These are phyloP conservation scores for Lordiphosa andalusiaca DNA, from an alignment of 2,888 invertebrate genomes.

Conservation along the genomic window DNA sequence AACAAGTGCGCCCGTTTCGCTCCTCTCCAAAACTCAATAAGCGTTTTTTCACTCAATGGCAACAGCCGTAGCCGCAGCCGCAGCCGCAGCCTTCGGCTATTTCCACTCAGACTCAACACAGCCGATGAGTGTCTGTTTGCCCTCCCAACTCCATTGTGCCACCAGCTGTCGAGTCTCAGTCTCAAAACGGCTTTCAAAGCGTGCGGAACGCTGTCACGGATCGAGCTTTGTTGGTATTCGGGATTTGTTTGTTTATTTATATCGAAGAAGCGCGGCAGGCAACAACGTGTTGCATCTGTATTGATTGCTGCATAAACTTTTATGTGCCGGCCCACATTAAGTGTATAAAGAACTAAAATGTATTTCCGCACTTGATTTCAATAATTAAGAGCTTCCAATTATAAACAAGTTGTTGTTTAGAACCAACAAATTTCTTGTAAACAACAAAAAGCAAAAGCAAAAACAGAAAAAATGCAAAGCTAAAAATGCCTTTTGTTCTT, in stretches of 20 bases:
- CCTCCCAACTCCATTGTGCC: slow-evolving; percentile 24
- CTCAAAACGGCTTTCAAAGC: slow-evolving; percentile 77
- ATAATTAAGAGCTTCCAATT: slow-evolving; percentile 24
- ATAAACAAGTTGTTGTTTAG: slow-evolving; percentile 50
- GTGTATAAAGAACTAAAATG: slow-evolving; percentile 36
- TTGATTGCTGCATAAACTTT: slow-evolving; percentile 31
- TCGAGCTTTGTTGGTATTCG: slow-evolving; percentile 7
- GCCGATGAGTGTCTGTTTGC: background rate
- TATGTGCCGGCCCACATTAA: slow-evolving; percentile 18
- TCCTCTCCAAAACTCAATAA: slow-evolving; percentile 14
- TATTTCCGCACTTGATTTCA: slow-evolving; percentile 56
- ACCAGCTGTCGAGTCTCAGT: slow-evolving; percentile 64
- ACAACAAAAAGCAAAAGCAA: slow-evolving; percentile 30
- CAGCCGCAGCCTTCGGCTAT: background rate
- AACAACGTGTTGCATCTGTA: slow-evolving; percentile 65
- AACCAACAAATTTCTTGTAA: slow-evolving; percentile 36
- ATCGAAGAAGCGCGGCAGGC: slow-evolving; percentile 38
- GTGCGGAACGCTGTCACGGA: slow-evolving; percentile 47
- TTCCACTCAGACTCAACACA: slow-evolving; percentile 8
- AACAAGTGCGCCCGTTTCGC: slow-evolving; percentile 16
- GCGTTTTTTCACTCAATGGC: slow-evolving; percentile 16
- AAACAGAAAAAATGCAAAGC: slow-evolving; percentile 30
- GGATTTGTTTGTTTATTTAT: slow-evolving; percentile 6
- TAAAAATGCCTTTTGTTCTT: slow-evolving; percentile 23
- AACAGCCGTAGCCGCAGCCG: background rate